Evolutionary conservation across 92 coral and sea anemone species (phyloP).

Genomic region (Epizoanthus stellaris): DNA sequence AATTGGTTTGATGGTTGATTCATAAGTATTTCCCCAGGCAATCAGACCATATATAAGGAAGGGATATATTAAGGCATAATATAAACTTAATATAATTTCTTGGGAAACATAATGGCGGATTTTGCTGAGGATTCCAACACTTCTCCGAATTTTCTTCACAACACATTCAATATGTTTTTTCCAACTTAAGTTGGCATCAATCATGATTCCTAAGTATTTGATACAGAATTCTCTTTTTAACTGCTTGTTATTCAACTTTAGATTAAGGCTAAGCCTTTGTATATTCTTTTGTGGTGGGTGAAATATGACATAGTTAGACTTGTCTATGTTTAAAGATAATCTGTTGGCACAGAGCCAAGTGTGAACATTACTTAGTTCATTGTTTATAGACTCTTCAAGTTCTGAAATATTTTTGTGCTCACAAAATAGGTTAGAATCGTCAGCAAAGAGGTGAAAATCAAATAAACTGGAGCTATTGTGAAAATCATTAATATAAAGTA

Average conservation of each 20-base stretch:
- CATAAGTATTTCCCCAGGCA: slow-evolving; percentile 1
- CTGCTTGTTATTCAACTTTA: slow-evolving; percentile 18
- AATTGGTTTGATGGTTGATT: slow-evolving; percentile 9
- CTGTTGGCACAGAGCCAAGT: slow-evolving; percentile 67
- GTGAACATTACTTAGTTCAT: slow-evolving; percentile 56
- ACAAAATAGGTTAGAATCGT: too few relatives aligned
- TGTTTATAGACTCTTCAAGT: slow-evolving; percentile 48
- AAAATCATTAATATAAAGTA: slow-evolving; percentile 55
- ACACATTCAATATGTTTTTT: slow-evolving; percentile 49
- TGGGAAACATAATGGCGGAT: slow-evolving; percentile 14
- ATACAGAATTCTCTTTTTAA: slow-evolving; percentile 50
- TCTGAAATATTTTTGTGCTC: too few relatives aligned
- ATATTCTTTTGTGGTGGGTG: slow-evolving; percentile 56
- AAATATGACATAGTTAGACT: slow-evolving; percentile 60
- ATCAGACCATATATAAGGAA: not conserved
- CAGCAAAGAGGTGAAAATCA: slow-evolving; percentile 48
- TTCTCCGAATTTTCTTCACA: slow-evolving; percentile 49
- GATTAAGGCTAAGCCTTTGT: slow-evolving; percentile 13
- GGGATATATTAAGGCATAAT: not conserved
- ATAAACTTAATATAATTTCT: not conserved
- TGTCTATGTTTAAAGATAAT: slow-evolving; percentile 54
- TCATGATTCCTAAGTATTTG: slow-evolving; percentile 54
- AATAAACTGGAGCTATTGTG: slow-evolving; percentile 22
- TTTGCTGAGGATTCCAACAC: slow-evolving; percentile 50
- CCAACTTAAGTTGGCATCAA: slow-evolving; percentile 58